Evolutionary conservation across 2,113 vertebrate species (phyloP), one percentile per base, ranked within the genome.

Genomic region (Bubo bubo): DNA sequence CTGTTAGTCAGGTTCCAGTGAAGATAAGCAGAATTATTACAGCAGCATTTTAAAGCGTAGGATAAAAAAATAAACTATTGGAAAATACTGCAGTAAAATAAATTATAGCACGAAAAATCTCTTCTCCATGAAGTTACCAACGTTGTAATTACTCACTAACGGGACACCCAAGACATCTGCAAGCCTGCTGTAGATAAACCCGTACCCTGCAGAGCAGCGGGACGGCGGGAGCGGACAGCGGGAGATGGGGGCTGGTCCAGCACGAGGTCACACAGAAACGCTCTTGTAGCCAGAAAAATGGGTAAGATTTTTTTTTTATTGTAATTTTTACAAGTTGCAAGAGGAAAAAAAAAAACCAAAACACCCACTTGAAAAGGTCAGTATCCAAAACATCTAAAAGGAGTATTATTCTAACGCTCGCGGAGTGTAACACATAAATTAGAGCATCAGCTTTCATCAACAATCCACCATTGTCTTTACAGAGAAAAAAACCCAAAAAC

Each of bases 171-270:
- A 41, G 58, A 15, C 8, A 32, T 2, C 24, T 27, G 22, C 34
- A 14, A 47, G 28, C 17, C 43, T 10, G 8, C 3, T 3, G 14
- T 1, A 45, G 49, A 27, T 59, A 23, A 32, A 52, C 13, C 34
- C 2, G 0, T 4, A 30, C 47, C 37, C 45, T 7, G 6, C 23
- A 2, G 20, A 5, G 10, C 43, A 20, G 53, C 14, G 11, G 60
- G 26, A 26, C 1, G 1, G 26, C 6, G 26, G 45, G 55, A 39
- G n/a, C 8, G 24, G 43, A 8, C 3, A 3, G 45, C 8, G 26
- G 64, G 67, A 49, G 62, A 6, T 0, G 2, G 22, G 18, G 23
- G 43, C n/a, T 12, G 18, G 27, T 15, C 64, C 52, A 4, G 37
- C 34, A 41, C 32, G 53, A 22, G 37, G 24, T 27, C 27, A 13